Evolutionary conservation across 2,113 vertebrate genomes (phyloP), one percentile per base, ranked within the genome.

Genomic region (Amblyornis subalaris): DNA sequence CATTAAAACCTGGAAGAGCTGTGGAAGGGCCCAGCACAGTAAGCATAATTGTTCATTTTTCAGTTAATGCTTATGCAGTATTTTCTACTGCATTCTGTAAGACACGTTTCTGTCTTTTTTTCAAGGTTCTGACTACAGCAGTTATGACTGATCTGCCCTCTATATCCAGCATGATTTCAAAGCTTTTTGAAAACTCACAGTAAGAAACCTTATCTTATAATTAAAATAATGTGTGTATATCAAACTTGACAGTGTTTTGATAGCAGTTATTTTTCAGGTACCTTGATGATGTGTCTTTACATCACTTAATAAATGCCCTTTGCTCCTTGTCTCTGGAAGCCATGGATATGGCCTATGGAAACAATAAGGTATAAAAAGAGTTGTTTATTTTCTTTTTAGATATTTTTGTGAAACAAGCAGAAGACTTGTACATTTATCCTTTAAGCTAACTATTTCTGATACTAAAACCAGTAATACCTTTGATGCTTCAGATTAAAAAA

Each of bases 291-390:
- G 99, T 99, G 58, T 99, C 99, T 71, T 98, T 99, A 89, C 99
- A 99, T 98, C 99, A 99, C 96, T 98, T 99, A 97, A 99, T 99
- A 97, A 99, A 99, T 40, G 99, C 99, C 33, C 98, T 99, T 91
- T 99, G 99, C 94, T 99, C 99, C 47, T 98, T 99, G 95, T 99
- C 99, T 17, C 86, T 99, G 98, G 99, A 99, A 97, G 99, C 99
- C 65, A 99, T 99, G 99, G 99, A 99, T 96, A 99, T 99, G 99
- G 99, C 99, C 66, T 99, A 98, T 96, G 99, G 99, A 94, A 99
- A 99, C 96, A 99, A 99, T 97, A 99, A 99, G 98, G 99, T 99
- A 80, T 90, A 81, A 76, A 81, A 65, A 80, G 64, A 90, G 31
- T 96, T 78, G 4, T 50, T 80, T 67, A 4, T 42, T 71, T 66